These are phyloP conservation scores for Callyntrura sp. DNA, from an alignment of 2,888 invertebrate genomes.

Conservation along the genomic window DNA sequence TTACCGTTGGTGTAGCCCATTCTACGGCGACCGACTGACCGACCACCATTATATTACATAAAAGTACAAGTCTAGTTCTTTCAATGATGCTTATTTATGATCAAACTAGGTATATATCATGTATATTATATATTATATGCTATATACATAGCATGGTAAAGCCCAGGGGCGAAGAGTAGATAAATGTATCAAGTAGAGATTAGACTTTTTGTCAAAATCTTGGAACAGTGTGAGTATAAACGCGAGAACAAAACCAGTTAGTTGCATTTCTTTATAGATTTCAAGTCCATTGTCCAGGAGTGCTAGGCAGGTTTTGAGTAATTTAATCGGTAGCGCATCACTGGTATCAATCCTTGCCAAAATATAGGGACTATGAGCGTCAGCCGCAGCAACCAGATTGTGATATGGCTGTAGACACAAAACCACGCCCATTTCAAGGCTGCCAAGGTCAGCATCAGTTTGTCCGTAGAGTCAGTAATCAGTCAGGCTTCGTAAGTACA, in stretches of 20 bases:
- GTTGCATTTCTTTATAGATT: neutral
- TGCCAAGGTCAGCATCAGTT: slow-evolving; percentile 58
- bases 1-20: too few species aligned
- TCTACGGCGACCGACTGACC: too few species aligned
- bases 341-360: neutral
- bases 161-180: neutral
- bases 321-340: neutral
- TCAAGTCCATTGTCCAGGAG: slow-evolving; percentile 3
- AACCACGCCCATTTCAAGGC: slow-evolving; percentile 68
- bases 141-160: too few species aligned
- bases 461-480: neutral
- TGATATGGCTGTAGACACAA: neutral
- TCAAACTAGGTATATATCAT: too few species aligned
- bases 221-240: neutral
- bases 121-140: too few species aligned
- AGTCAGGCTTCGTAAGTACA: neutral
- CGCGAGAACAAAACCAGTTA: neutral
- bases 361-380: neutral
- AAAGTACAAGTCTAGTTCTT: too few species aligned
- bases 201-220: neutral
- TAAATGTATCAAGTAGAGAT: neutral
- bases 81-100: neutral
- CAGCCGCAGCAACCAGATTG: neutral
- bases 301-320: neutral
- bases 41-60: too few species aligned